Evolutionary conservation across 2,113 vertebrate genomes (phyloP), one percentile per base, ranked within the genome.

Genomic region (Bujurquina vittata): DNA sequence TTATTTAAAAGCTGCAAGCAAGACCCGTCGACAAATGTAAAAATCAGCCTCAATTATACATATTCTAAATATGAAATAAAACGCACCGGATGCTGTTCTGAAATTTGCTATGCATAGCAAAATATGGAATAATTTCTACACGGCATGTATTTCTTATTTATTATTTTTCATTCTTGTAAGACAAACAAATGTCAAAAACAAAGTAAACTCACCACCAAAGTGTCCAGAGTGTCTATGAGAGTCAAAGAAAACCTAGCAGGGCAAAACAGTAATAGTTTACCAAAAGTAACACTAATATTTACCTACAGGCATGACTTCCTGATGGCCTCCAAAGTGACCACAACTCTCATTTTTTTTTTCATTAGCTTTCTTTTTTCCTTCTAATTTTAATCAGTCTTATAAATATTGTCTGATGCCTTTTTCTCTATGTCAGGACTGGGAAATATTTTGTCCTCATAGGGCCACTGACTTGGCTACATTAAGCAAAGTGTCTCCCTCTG

Each of bases 141-240:
- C 11, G 11, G 5, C 35, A 40, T 12, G 6, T 1, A 61, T 2
- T 40, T 31, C 22, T 31, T 20, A 52, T 3, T n/a, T 11, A 11
- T 37, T 54, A 8, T 55, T 49, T 72, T 7, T 65, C 26, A 26
- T 60, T 6, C 43, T 14, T 14, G 15, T 18, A 33, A 56, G 5
- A 57, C n/a, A 67, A 69, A 10, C 17, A 72, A 74, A 49, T 8
- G 31, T 10, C 14, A 40, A 26, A 14, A 65, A 82, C 0, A 69
- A 61, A 77, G 77, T 8, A 14, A 33, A 96, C 97, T 93, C 93
- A 99, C 98, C 96, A 97, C 97, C 86, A 99, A 96, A 89, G 98
- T 99, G 91, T 99, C 98, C 95, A 99, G 95, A 49, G 98, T 97
- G 94, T 99, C 98, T 69, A 99, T 98, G 84, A 99, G 95, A 20